phyloP scores from a whole-genome alignment of 2,113 vertebrate genomes.

The Pogona vitticeps region DNA sequence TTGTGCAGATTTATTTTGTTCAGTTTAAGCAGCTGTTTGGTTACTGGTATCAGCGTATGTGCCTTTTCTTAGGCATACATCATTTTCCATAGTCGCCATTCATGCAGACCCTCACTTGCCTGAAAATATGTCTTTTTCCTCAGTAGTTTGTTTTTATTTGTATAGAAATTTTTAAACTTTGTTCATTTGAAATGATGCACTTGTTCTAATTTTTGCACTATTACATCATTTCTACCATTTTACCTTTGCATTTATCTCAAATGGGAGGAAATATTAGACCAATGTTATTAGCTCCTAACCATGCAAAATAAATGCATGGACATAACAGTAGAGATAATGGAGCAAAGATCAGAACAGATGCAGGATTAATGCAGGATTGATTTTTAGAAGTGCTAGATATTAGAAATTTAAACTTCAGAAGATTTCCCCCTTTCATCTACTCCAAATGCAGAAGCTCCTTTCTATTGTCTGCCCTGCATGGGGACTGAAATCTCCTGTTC shows the following conservation, averaged over 20 bases:
- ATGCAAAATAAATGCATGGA: neutral
- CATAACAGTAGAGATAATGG: neutral
- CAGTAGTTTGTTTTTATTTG: neutral
- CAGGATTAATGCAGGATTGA: no score
- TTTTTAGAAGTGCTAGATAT: rapidly evolving
- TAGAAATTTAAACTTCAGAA: neutral
- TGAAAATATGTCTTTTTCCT: neutral
- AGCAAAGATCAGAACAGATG: neutral
- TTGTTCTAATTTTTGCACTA: neutral
- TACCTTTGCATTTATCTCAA: neutral
- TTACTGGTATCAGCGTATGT: neutral
- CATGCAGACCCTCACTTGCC: neutral
- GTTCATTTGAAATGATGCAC: neutral
- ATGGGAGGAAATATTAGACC: neutral
- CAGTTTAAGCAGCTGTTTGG: neutral
- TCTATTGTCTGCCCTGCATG: neutral
- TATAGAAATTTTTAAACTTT: neutral
- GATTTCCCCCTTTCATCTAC: neutral
- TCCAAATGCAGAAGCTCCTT: rapidly evolving
- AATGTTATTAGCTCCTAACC: neutral
- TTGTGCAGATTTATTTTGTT: neutral
- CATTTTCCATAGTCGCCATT: neutral
- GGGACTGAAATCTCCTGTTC: neutral
- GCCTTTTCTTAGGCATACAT: neutral
- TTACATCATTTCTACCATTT: neutral